Conservation (phyloP, 2,888 invertebrate species). For the Sisyra terminalis region DNA sequence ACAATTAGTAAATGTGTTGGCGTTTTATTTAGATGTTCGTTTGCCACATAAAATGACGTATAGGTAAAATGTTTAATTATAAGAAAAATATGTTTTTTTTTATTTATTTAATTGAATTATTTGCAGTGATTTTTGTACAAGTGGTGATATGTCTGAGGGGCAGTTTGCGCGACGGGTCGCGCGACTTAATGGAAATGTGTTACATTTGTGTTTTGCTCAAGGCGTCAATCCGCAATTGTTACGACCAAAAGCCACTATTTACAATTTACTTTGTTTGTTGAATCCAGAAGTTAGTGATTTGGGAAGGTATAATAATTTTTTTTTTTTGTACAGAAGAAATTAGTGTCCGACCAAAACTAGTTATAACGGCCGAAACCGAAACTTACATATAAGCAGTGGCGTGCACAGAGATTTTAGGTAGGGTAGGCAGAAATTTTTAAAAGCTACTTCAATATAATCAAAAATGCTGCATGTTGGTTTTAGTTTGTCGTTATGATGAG, state of each 20-base stretch:
- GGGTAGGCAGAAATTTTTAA: too few relatives aligned
- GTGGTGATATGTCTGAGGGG: slow-evolving; percentile 48
- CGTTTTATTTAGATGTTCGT: slow-evolving; percentile 66
- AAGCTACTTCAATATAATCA: too few relatives aligned
- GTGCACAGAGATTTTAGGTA: too few relatives aligned
- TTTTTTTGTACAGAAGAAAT: too few relatives aligned
- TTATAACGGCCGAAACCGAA: too few relatives aligned
- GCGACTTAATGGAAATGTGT: slow-evolving; percentile 61
- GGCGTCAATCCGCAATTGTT: slow-evolving; percentile 45
- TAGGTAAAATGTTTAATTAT: slow-evolving; percentile 29
- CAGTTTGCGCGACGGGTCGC: slow-evolving; percentile 61
- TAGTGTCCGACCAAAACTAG: too few relatives aligned
- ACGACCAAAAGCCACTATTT: slow-evolving; percentile 51
- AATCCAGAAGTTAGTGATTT: slow-evolving; percentile 47
- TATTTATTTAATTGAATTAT: slow-evolving; percentile 14
- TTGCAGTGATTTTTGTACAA: slow-evolving; percentile 60
- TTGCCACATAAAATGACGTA: slow-evolving; percentile 60
- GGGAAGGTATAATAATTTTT: slow-evolving; percentile 40
- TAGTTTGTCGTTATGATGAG: too few relatives aligned
- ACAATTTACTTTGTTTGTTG: slow-evolving; percentile 53
- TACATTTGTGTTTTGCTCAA: slow-evolving; percentile 64
- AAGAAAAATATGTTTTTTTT: neutral
- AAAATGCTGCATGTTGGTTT: too few relatives aligned
- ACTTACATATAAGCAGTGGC: too few relatives aligned
- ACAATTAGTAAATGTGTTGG: slow-evolving; percentile 66